A percentile compares a stretch with the other conserved stretches of the same genome.
phyloP scores from a whole-genome alignment of 1,140 invertebrate genomes.

The Colletes gigas region DNA sequence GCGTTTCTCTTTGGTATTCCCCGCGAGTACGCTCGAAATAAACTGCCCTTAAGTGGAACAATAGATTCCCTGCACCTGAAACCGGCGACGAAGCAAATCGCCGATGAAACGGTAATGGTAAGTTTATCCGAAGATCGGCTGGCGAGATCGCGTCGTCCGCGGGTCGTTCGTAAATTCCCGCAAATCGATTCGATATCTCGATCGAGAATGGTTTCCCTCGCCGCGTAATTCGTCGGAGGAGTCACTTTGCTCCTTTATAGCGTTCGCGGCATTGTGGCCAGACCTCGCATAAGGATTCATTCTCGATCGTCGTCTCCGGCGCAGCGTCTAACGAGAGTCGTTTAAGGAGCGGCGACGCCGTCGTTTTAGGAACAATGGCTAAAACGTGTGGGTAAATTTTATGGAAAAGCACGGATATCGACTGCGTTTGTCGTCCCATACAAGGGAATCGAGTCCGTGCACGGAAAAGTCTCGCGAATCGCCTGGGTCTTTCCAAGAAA shows the following conservation, averaged over 20 bases:
- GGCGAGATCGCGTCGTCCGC: slow-evolving; percentile 3
- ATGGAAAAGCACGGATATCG: slow-evolving; percentile 39
- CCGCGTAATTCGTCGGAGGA: slow-evolving; percentile 3
- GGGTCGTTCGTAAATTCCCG: slow-evolving; percentile 43
- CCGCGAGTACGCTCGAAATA: slow-evolving; percentile 13
- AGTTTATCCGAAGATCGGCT: slow-evolving; percentile 46
- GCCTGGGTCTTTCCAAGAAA: background rate
- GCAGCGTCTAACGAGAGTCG: slow-evolving; percentile 35
- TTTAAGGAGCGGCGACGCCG: slow-evolving; percentile 33
- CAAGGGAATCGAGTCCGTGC: slow-evolving; percentile 18
- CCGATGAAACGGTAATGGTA: slow-evolving; percentile 23
- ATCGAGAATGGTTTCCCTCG: slow-evolving; percentile 20
- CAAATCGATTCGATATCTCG: slow-evolving; percentile 45
- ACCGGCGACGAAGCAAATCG: slow-evolving; percentile 49
- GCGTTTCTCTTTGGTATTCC: slow-evolving; percentile 8
- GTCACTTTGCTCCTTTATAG: slow-evolving; percentile 40
- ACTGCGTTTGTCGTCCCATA: slow-evolving; percentile 17
- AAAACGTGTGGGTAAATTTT: slow-evolving; percentile 40
- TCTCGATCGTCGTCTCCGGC: slow-evolving; percentile 18
- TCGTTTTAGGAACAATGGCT: slow-evolving; percentile 44
- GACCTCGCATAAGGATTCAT: slow-evolving; percentile 26
- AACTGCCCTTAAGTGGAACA: slow-evolving; percentile 39
- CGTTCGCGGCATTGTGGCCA: slow-evolving; percentile 5
- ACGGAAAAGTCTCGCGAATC: slow-evolving; percentile 1
- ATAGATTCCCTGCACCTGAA: slow-evolving; percentile 38